These are phyloP conservation scores for Tenthredo distinguenda DNA, from an alignment of 2,888 invertebrate species.

Conservation along the genomic window DNA sequence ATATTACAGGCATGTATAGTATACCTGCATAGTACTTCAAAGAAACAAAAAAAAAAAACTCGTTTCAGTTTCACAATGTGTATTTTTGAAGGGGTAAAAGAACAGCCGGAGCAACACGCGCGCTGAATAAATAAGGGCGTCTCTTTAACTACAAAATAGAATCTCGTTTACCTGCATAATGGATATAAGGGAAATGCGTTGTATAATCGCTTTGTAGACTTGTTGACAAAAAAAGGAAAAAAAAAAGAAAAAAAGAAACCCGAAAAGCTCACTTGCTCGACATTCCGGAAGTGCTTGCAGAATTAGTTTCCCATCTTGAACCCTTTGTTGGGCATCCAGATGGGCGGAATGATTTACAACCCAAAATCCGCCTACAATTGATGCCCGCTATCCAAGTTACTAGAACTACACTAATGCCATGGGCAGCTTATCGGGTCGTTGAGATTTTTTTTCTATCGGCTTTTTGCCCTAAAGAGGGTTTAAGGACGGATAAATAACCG, in stretches of 20 bases:
- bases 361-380: constrained; percentile 18
- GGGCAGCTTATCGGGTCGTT: constrained; percentile 11
- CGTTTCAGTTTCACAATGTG: background rate
- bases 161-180: background rate
- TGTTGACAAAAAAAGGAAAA: background rate
- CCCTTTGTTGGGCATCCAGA: constrained; percentile 4
- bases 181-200: background rate
- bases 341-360: constrained; percentile 3
- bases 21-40: background rate
- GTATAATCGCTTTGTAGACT: constrained; percentile 14
- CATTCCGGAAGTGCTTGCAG: constrained; percentile 28
- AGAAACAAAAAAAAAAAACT: background rate
- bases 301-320: constrained; percentile 23
- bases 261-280: background rate
- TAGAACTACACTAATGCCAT: constrained; percentile 2
- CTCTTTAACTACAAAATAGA: background rate
- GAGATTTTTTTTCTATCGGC: constrained; percentile 3
- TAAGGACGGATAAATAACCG: background rate
- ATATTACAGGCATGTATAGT: background rate
- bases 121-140: background rate
- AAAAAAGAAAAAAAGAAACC: background rate
- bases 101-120: background rate
- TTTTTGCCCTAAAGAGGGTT: background rate
- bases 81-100: background rate
- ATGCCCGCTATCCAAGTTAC: constrained; percentile 7